phyloP scores from a whole-genome alignment of 2,113 vertebrate species.

The Gymnorhina tibicen region DNA sequence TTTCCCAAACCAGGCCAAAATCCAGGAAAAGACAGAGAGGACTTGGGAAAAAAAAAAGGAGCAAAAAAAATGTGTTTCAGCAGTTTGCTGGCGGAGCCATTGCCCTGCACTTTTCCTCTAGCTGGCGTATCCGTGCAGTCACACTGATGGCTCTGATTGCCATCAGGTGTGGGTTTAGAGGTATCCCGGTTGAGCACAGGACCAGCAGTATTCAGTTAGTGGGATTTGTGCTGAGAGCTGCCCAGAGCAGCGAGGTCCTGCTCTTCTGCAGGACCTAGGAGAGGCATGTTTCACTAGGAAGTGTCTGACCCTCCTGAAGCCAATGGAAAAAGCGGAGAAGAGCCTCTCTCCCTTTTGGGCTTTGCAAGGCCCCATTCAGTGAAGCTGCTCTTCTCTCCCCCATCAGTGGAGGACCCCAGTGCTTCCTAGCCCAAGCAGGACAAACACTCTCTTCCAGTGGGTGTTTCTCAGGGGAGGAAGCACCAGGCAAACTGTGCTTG shows the following conservation, averaged over 20 bases:
- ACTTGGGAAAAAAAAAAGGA: not conserved
- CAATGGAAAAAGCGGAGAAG: not conserved
- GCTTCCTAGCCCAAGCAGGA: not conserved
- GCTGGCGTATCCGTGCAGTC: not conserved
- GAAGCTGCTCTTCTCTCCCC: not conserved
- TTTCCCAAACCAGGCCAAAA: conserved; percentile 27
- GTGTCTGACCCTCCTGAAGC: not conserved
- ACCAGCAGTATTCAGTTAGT: not conserved
- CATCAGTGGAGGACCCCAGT: not conserved
- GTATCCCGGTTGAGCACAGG: not conserved
- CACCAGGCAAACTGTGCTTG: not conserved
- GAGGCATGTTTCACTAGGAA: not conserved
- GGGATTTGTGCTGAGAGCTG: not conserved
- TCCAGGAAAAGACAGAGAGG: not conserved
- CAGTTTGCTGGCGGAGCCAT: not conserved
- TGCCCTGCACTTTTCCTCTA: not conserved
- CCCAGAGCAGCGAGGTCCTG: rapidly evolving
- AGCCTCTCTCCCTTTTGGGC: not conserved
- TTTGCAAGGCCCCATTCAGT: not conserved
- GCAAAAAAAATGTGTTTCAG: not conserved
- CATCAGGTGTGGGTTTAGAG: not conserved
- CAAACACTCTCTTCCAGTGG: rapidly evolving
- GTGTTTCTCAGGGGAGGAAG: not conserved
- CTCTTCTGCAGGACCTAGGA: not conserved
- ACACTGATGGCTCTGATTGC: not conserved